These are phyloP conservation scores for Martes martes DNA, from an alignment of 2,113 vertebrate species.

Conservation along the genomic window DNA sequence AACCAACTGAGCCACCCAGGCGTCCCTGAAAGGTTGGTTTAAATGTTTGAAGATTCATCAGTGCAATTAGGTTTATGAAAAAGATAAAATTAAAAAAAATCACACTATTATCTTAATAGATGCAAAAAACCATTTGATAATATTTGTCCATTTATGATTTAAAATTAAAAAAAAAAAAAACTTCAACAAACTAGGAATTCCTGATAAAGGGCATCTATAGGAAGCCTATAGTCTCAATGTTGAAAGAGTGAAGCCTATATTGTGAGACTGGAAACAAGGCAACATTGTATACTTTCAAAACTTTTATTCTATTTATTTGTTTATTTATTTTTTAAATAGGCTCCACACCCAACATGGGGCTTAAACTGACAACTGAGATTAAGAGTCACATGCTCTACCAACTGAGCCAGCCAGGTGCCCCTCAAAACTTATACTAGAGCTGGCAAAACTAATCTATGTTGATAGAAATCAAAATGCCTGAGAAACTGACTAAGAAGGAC, in stretches of 20 bases:
- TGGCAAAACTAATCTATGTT: background rate
- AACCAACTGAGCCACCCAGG: too few relatives aligned
- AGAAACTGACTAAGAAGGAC: background rate
- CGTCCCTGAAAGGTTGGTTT: background rate
- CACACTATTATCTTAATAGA: background rate
- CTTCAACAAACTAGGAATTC: background rate
- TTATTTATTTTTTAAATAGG: background rate
- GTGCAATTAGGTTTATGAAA: background rate
- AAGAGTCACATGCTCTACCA: background rate
- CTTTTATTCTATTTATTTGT: background rate
- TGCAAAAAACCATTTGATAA: background rate
- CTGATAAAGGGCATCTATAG: background rate
- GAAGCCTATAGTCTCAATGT: background rate
- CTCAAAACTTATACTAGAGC: background rate
- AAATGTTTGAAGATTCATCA: background rate
- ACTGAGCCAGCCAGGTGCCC: background rate
- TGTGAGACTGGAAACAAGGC: background rate
- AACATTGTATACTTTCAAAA: background rate
- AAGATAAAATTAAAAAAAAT: background rate
- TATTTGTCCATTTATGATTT: background rate
- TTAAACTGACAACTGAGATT: background rate
- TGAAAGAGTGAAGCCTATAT: background rate
- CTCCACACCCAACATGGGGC: background rate
- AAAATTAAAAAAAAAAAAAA: background rate
- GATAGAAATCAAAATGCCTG: background rate